phyloP scores from a whole-genome alignment of 2,888 invertebrate genomes.

The Tenthredo distinguenda region DNA sequence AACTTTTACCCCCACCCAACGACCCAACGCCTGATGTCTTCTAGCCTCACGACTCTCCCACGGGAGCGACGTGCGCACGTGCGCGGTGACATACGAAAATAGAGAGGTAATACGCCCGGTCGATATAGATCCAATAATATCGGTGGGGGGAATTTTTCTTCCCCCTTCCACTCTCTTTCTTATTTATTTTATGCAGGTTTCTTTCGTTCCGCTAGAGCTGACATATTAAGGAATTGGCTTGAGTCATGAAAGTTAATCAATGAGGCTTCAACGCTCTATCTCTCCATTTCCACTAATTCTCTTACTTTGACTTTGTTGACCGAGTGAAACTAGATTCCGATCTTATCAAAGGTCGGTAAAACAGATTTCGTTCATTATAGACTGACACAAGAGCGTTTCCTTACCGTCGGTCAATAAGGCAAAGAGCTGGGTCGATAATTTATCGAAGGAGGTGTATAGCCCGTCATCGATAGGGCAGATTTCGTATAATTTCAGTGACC shows the following conservation, averaged over 20 bases:
- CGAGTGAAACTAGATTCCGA: neutral
- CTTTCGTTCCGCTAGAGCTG: conserved; percentile 3
- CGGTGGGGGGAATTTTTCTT: conserved; percentile 3
- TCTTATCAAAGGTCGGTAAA: neutral
- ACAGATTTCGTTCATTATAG: neutral
- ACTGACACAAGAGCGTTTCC: neutral
- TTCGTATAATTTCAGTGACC: neutral
- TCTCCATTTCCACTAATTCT: neutral
- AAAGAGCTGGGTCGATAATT: neutral
- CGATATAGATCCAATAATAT: conserved; percentile 31
- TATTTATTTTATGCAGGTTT: conserved; percentile 31
- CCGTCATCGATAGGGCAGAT: neutral
- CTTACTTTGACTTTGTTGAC: neutral
- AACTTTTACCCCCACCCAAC: neutral
- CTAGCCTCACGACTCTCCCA: neutral
- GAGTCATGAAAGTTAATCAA: neutral
- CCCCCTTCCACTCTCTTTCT: neutral
- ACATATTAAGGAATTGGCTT: neutral
- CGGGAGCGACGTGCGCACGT: conserved; percentile 17
- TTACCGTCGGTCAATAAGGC: neutral
- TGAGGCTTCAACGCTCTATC: neutral
- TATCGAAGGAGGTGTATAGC: neutral
- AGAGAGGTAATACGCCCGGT: conserved; percentile 13
- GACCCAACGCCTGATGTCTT: neutral
- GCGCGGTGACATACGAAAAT: conserved; percentile 20